phyloP scores from a whole-genome alignment of 2,113 vertebrate species.

The Macrotus californicus region DNA sequence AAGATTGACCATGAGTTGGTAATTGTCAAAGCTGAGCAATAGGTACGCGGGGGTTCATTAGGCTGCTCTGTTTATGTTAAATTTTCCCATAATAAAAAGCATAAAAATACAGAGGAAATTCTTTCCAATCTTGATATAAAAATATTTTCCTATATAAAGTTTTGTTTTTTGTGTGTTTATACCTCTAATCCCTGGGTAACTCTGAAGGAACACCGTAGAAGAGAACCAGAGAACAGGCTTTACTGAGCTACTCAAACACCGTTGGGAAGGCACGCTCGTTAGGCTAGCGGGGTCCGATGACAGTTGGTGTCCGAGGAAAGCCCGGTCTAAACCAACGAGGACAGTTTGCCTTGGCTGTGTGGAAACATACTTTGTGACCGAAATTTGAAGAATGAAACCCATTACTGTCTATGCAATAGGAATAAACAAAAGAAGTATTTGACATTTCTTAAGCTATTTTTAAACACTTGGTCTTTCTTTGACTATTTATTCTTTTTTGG shows the following conservation, averaged over 20 bases:
- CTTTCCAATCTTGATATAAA: background rate
- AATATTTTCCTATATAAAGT: background rate
- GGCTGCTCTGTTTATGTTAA: background rate
- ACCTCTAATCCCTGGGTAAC: background rate
- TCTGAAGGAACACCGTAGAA: background rate
- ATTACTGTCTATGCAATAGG: background rate
- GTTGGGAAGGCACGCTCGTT: background rate
- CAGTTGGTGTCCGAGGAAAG: background rate
- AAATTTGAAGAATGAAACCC: background rate
- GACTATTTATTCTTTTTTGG: background rate
- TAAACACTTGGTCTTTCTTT: background rate
- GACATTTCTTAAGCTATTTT: background rate
- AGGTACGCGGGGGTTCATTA: background rate
- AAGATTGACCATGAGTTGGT: background rate
- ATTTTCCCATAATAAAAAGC: background rate
- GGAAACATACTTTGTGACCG: background rate
- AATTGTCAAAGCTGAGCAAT: background rate
- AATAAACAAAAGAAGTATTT: background rate
- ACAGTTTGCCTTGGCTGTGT: background rate
- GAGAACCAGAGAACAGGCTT: background rate
- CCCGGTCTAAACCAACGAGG: background rate
- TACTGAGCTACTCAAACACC: background rate
- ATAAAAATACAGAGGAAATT: background rate
- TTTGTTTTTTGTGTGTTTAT: background rate
- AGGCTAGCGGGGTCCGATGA: background rate